Evolutionary conservation across 2,797 vertebrate genomes (phyloP).

Genomic region (Typhlichthys eigenmanni): DNA sequence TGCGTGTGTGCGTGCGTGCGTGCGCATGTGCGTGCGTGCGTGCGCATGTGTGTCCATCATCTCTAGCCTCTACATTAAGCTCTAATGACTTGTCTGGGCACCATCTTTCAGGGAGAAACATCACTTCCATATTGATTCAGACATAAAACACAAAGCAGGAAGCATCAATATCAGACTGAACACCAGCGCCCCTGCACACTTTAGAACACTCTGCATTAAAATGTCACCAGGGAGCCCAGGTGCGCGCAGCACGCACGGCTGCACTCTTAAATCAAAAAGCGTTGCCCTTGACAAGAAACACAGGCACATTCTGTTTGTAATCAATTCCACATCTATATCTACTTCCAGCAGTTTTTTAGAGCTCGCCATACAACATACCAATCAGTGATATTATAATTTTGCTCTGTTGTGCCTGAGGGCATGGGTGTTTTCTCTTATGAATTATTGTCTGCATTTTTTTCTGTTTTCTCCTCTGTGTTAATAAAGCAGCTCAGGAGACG

Average conservation of each 20-base stretch:
- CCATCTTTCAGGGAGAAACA: conserved; percentile 11
- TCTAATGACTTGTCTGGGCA: too few relatives aligned
- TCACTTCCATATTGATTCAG: conserved; percentile 19
- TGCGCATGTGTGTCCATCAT: too few relatives aligned
- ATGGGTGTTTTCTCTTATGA: conserved; percentile 7
- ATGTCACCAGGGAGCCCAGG: conserved; percentile 28
- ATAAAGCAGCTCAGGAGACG: conserved; percentile 1
- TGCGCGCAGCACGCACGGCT: background rate
- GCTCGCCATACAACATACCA: conserved; percentile 8
- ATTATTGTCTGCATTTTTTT: background rate
- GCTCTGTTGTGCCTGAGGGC: background rate
- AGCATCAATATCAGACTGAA: conserved; percentile 16
- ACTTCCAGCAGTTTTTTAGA: conserved; percentile 12
- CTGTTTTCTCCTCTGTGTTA: conserved; percentile 4
- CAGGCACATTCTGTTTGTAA: conserved; percentile 19
- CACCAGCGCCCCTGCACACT: background rate
- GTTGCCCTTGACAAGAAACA: conserved; percentile 11
- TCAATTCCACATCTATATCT: conserved; percentile 24
- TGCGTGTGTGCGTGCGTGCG: too few relatives aligned
- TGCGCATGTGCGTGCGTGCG: too few relatives aligned
- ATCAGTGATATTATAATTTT: conserved; percentile 2
- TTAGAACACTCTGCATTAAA: conserved; percentile 18
- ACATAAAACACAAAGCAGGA: conserved; percentile 21
- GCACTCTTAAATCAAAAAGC: conserved; percentile 29
- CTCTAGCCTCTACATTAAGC: too few relatives aligned